phyloP scores from a whole-genome alignment of 2,888 invertebrate species.

The Drosophila percnosoma region DNA sequence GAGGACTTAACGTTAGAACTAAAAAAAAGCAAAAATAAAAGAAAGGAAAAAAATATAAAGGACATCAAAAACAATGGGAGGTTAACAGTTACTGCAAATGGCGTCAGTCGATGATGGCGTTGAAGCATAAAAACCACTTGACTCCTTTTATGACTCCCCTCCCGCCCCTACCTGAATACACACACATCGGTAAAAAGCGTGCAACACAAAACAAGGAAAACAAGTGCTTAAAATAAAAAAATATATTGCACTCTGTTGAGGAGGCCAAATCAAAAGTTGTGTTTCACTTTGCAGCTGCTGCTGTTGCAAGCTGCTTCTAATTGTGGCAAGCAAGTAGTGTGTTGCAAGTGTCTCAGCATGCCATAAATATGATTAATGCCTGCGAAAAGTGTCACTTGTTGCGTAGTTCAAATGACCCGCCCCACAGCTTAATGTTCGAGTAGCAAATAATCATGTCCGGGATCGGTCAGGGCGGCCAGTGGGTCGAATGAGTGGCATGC shows the following conservation, averaged over 20 bases:
- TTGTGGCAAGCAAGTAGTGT: constrained; percentile 48
- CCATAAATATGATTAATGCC: constrained; percentile 82
- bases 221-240: constrained; percentile 8
- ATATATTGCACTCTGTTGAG: constrained; percentile 25
- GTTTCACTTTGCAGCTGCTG: background rate
- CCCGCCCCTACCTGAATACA: constrained; percentile 50
- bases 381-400: constrained; percentile 83
- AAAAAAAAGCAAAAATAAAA: constrained; percentile 62
- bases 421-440: constrained; percentile 72
- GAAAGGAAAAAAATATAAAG: constrained; percentile 47
- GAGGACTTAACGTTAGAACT: constrained; percentile 75
- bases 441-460: constrained; percentile 79
- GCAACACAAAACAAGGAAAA: constrained; percentile 51
- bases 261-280: constrained; percentile 15
- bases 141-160: constrained; percentile 62
- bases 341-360: constrained; percentile 45
- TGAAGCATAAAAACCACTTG: constrained; percentile 76
- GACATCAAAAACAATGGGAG: constrained; percentile 38
- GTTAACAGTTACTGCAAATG: constrained; percentile 64
- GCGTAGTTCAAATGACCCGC: constrained; percentile 47
- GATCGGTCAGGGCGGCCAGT: constrained; percentile 21
- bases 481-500: constrained; percentile 75
- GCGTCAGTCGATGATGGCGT: constrained; percentile 74
- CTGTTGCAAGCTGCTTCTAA: constrained; percentile 49
- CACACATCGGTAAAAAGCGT: constrained; percentile 48